These are phyloP conservation scores for Muntiacus muntjak DNA, from an alignment of 2,113 vertebrate species.

Conservation along the genomic window DNA sequence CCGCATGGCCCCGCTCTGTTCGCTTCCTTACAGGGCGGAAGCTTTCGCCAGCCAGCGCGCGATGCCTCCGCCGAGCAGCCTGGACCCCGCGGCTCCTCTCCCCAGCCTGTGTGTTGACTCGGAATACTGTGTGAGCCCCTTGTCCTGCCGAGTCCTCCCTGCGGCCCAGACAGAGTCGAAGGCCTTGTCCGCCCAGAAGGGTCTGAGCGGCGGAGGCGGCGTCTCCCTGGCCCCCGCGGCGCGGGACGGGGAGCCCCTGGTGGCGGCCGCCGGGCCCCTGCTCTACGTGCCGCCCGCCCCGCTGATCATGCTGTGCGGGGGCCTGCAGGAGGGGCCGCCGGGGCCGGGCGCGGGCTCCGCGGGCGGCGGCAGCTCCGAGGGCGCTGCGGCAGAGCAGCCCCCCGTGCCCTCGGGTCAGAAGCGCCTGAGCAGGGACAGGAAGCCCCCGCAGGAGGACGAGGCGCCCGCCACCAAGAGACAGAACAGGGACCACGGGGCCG, in stretches of 20 bases:
- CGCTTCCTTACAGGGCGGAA: slow-evolving; percentile 62
- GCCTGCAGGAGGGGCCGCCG: slow-evolving; percentile 55
- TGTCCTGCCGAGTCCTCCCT: slow-evolving; percentile 62
- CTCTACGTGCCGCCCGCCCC: slow-evolving; percentile 88
- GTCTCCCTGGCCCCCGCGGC: not conserved
- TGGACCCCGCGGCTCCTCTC: slow-evolving; percentile 37
- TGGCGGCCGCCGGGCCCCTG: slow-evolving; percentile 75
- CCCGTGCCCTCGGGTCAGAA: slow-evolving; percentile 57
- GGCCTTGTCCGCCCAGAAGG: slow-evolving; percentile 34
- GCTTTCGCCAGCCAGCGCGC: not conserved
- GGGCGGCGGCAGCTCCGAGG: not conserved
- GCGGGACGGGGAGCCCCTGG: slow-evolving; percentile 53
- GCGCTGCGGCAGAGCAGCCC: not conserved
- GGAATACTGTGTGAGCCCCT: slow-evolving; percentile 74
- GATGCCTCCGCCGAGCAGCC: slow-evolving; percentile 29
- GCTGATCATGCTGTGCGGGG: slow-evolving; percentile 86
- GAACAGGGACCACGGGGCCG: slow-evolving; percentile 57
- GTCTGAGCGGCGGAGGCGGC: slow-evolving; percentile 46
- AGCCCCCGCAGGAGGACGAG: slow-evolving; percentile 38
- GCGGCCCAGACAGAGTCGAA: slow-evolving; percentile 64
- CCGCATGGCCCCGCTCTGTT: not conserved
- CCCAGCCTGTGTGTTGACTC: slow-evolving; percentile 74
- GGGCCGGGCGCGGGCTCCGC: not conserved
- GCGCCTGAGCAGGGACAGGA: slow-evolving; percentile 55
- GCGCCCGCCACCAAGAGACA: slow-evolving; percentile 76